A percentile compares a stretch with the other conserved stretches of the same genome.
phyloP scores from a whole-genome alignment of 2,888 invertebrate genomes.

The Agelastica alni region DNA sequence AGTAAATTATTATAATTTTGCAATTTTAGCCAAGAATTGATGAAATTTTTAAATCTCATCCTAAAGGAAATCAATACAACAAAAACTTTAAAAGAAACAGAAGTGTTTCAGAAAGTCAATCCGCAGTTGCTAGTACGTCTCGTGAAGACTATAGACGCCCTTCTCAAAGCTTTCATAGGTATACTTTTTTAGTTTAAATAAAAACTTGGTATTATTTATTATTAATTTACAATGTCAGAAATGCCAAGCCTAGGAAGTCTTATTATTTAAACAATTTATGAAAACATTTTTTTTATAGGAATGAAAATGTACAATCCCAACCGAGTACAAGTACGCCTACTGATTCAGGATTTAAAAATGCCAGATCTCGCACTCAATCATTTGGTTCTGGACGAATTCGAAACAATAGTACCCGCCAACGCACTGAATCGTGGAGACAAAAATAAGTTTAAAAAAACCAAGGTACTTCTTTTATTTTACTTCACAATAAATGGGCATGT shows the following conservation, averaged over 20 bases:
- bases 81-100: slow-evolving; percentile 63
- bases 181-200: too few relatives aligned
- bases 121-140: slow-evolving; percentile 39
- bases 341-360: slow-evolving; percentile 46
- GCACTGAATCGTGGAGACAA: slow-evolving; percentile 53
- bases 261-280: too few relatives aligned
- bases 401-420: slow-evolving; percentile 39
- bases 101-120: slow-evolving; percentile 68
- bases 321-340: slow-evolving; percentile 55
- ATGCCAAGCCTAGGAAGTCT: too few relatives aligned
- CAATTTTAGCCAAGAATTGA: slow-evolving; percentile 65
- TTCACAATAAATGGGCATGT: too few relatives aligned
- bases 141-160: slow-evolving; percentile 37
- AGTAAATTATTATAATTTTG: too few relatives aligned
- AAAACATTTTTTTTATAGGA: slow-evolving; percentile 37
- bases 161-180: slow-evolving; percentile 40
- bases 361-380: slow-evolving; percentile 52
- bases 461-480: slow-evolving; percentile 29
- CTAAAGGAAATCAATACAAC: slow-evolving; percentile 57
- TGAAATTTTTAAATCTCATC: slow-evolving; percentile 59
- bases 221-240: too few relatives aligned
- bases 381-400: slow-evolving; percentile 53
- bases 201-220: too few relatives aligned
- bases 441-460: slow-evolving; percentile 42
- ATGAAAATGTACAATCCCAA: slow-evolving; percentile 45